Evolutionary conservation across 2,113 vertebrate species (phyloP).

Genomic region (Toxotes jaculatrix): DNA sequence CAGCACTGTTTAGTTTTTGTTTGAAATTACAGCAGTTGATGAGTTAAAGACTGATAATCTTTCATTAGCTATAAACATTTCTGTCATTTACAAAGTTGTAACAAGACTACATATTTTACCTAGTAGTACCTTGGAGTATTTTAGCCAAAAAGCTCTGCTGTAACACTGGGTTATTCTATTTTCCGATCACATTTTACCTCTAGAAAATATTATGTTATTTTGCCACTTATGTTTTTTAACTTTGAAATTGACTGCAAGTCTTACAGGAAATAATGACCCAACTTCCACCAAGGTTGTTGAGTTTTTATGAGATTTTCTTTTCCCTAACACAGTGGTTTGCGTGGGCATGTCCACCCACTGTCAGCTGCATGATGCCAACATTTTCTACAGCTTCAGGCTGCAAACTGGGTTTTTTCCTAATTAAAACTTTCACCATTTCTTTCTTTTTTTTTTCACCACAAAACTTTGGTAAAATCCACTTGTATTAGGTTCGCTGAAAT

Average conservation of each 20-base stretch:
- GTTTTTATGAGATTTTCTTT: not conserved
- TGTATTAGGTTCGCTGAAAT: not conserved
- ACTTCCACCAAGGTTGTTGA: not conserved
- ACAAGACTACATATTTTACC: not conserved
- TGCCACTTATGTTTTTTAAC: not conserved
- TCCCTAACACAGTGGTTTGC: not conserved
- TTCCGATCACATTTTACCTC: not conserved
- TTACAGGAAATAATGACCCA: slow-evolving; percentile 22
- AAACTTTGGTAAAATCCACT: slow-evolving; percentile 10
- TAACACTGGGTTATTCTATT: not conserved
- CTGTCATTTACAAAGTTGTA: not conserved
- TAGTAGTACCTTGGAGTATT: not conserved
- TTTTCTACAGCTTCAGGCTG: slow-evolving; percentile 17
- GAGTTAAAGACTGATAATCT: not conserved
- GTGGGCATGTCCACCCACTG: slow-evolving; percentile 11
- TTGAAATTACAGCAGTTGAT: not conserved
- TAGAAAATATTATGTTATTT: not conserved
- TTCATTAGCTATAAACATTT: not conserved
- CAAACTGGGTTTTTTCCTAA: slow-evolving; percentile 1
- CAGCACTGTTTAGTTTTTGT: not conserved
- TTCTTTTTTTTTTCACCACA: not conserved
- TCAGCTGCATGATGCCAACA: not conserved
- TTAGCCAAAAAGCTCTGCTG: not conserved
- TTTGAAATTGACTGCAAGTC: not conserved
- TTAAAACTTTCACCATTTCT: not conserved